phyloP scores from a whole-genome alignment of 2,888 invertebrate species.

The Lobophora halterata region DNA sequence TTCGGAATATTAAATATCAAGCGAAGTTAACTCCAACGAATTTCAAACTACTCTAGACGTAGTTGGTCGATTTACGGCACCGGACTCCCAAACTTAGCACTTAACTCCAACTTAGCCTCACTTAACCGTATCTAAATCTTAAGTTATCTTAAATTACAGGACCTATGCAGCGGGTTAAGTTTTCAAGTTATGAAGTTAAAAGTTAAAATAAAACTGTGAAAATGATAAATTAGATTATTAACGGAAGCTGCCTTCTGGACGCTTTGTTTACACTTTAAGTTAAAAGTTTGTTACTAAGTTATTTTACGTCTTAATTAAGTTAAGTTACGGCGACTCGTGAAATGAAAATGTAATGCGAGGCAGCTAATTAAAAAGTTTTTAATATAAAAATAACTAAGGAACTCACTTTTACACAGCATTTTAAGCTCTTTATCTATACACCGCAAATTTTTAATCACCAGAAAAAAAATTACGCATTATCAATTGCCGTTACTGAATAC shows the following conservation, averaged over 20 bases:
- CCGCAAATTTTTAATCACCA: too few species aligned
- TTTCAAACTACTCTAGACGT: conserved; percentile 9
- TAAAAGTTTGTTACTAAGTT: conserved; percentile 29
- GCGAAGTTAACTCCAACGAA: conserved; percentile 10
- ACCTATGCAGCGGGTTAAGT: conserved; percentile 59
- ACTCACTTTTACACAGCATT: too few species aligned
- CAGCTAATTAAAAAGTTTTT: background rate
- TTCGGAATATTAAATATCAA: conserved; percentile 7
- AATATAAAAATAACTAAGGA: too few species aligned
- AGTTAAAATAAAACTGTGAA: conserved; percentile 44
- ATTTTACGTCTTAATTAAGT: conserved; percentile 25
- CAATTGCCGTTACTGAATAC: too few species aligned
- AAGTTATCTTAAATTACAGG: conserved; percentile 61
- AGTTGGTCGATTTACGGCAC: conserved; percentile 37
- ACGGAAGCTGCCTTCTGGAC: conserved; percentile 21
- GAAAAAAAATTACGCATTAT: too few species aligned
- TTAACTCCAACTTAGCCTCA: conserved; percentile 60
- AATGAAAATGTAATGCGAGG: conserved; percentile 4
- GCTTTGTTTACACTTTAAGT: conserved; percentile 24
- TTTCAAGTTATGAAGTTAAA: conserved; percentile 52
- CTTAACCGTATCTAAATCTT: conserved; percentile 64
- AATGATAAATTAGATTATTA: conserved; percentile 49
- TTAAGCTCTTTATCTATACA: too few species aligned
- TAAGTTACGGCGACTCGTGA: conserved; percentile 15
- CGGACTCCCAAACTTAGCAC: conserved; percentile 52